Evolutionary conservation across 2,888 invertebrate species (phyloP).

Genomic region (Torymus auratus): DNA sequence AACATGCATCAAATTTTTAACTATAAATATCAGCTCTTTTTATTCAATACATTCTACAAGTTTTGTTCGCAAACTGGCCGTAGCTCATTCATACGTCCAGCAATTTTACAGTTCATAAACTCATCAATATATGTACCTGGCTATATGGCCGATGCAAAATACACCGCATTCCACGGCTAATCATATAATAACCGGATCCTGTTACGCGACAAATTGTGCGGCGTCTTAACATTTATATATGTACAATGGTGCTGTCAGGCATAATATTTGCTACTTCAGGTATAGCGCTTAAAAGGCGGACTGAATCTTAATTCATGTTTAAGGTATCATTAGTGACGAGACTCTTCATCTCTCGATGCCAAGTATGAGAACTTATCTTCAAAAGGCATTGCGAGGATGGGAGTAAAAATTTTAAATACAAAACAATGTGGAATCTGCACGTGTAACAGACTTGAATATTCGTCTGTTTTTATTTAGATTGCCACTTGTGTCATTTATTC

Average conservation of each 20-base stretch:
- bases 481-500: no score
- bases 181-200: slow-evolving; percentile 25
- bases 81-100: no score
- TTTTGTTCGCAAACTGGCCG: no score
- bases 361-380: neutral
- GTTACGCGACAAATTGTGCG: slow-evolving; percentile 14
- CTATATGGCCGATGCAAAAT: slow-evolving; percentile 1
- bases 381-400: no score
- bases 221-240: neutral
- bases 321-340: neutral
- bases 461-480: no score
- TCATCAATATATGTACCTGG: slow-evolving; percentile 13
- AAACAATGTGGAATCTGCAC: no score
- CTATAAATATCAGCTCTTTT: no score
- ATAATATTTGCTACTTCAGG: neutral
- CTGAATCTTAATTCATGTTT: neutral
- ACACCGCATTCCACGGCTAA: slow-evolving; percentile 10
- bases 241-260: neutral
- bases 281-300: neutral
- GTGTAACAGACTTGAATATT: no score
- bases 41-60: no score
- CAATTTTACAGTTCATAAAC: slow-evolving; percentile 3
- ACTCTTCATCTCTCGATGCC: neutral
- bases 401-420: no score
- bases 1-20: no score